Conservation (phyloP, 2,113 vertebrate species). For the Plecotus auritus region DNA sequence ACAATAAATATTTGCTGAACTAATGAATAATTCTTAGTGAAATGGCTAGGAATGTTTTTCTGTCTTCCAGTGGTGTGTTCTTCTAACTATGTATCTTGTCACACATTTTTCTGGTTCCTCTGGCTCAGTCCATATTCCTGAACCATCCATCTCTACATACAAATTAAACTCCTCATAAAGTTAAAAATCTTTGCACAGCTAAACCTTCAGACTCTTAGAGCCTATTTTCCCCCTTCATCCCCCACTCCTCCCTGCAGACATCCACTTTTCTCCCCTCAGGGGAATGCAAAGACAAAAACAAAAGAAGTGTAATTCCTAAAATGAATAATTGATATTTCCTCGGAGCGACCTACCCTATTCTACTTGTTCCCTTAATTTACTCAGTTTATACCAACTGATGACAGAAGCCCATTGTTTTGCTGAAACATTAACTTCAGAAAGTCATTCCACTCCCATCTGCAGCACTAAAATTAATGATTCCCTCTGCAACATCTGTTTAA, state of each 20-base stretch:
- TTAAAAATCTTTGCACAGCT: background rate
- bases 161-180: background rate
- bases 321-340: constrained; percentile 79
- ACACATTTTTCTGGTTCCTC: background rate
- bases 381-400: constrained; percentile 86
- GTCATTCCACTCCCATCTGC: constrained; percentile 87
- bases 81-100: background rate
- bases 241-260: background rate
- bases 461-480: constrained; percentile 89
- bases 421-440: constrained; percentile 89
- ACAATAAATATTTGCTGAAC: background rate
- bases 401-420: constrained; percentile 88
- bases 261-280: background rate
- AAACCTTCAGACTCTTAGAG: background rate
- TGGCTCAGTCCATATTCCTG: background rate
- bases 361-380: constrained; percentile 86
- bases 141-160: background rate
- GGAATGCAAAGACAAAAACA: constrained; percentile 56
- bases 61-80: background rate
- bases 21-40: background rate
- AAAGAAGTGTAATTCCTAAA: constrained; percentile 69
- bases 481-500: constrained; percentile 89
- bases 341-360: constrained; percentile 73
- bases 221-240: background rate
- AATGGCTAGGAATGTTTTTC: background rate